Evolutionary conservation across 2,888 invertebrate genomes (phyloP), one percentile per base, ranked within the genome.

Genomic region (Leptura quadrifasciata): DNA sequence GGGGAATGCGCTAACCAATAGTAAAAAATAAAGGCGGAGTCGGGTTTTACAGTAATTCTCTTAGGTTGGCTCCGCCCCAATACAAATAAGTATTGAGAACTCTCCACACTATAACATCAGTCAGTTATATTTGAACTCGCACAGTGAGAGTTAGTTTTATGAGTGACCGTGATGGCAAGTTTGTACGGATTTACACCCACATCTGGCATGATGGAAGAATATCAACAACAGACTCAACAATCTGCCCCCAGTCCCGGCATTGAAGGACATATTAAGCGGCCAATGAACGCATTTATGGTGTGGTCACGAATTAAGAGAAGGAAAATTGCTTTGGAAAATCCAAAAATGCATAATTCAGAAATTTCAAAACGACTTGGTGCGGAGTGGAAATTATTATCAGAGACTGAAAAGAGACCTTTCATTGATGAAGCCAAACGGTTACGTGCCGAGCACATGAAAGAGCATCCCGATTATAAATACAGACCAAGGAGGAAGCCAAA

Each of bases 281-380:
- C 98, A 1, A 98, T 98, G 98, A 98, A 98, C 90, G 98, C 98
- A 0, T 98, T 98, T 90, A 98, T 98, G 97, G 98, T 96, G 35
- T 98, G 98, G 98, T 97, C 97, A 5, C 91, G 97, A 57, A 94
- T 97, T 55, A 97, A 98, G 89, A 91, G 98, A 17, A 92, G 97
- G 72, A 96, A 97, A 89, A 98, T 98, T 86, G 97, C 98, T 0
- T 93, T 96, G 89, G 97, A 98, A 84, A 97, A 98, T 88, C 98
- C 98, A 83, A 98, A 95, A 89, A 95, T 96, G 96, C 96, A 96
- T 89, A 96, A 96, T 84, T 95, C 95, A 0, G 95, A 96, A 88
- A 98, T 98, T 79, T 96, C 96, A 21, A 98, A 98, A 88, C 91
- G 96, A 15, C 91, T 98, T 60, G 98, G 98, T 0, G 96, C 96